Conservation (phyloP, 2,113 vertebrate genomes). For the Tupaia chinensis region DNA sequence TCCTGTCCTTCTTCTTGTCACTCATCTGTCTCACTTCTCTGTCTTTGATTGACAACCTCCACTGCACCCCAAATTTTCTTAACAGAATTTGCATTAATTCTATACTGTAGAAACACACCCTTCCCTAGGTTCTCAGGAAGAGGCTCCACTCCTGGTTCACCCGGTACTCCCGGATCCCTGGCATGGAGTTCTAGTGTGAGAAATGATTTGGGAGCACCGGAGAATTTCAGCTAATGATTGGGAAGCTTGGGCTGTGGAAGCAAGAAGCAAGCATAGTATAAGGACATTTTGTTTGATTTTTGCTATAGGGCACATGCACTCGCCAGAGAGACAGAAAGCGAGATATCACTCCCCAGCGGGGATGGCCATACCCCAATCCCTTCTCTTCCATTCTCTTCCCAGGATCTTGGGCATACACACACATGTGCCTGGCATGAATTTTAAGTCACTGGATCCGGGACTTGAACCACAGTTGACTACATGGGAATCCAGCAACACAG, state of each 20-base stretch:
- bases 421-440: no score
- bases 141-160: neutral
- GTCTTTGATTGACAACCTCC: neutral
- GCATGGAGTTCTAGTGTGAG: neutral
- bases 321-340: no score
- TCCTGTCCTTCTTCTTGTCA: neutral
- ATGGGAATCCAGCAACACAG: no score
- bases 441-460: no score
- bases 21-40: neutral
- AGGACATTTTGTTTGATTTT: neutral
- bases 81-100: neutral
- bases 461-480: no score
- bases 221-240: neutral
- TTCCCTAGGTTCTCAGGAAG: neutral
- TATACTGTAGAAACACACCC: neutral
- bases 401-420: no score
- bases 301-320: no score
- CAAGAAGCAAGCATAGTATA: neutral
- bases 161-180: neutral
- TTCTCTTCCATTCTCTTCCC: no score
- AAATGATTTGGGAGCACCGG: neutral
- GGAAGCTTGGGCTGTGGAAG: neutral
- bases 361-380: no score
- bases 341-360: no score
- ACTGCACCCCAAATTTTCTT: neutral